Evolutionary conservation across 2,113 vertebrate species (phyloP).

Genomic region (Aix galericulata): DNA sequence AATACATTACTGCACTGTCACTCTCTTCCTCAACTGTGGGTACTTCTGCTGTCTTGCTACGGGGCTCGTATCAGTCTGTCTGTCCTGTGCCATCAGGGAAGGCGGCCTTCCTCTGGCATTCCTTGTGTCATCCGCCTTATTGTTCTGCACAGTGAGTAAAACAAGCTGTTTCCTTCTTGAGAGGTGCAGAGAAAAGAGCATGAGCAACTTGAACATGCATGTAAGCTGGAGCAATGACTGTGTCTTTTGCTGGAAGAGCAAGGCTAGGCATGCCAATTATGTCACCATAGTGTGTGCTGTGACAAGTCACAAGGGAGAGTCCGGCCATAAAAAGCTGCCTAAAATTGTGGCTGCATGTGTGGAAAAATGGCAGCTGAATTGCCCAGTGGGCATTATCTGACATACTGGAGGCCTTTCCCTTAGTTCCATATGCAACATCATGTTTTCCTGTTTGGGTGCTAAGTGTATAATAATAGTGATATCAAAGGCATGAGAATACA

Average conservation of each 20-base stretch:
- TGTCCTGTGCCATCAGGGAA: not conserved
- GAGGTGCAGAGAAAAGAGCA: not conserved
- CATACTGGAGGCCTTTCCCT: not conserved
- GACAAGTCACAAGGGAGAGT: not conserved
- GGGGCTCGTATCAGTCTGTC: not conserved
- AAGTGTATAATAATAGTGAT: not conserved
- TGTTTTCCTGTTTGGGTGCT: not conserved
- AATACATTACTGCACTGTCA: not conserved
- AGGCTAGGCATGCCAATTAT: constrained; percentile 27
- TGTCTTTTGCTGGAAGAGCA: constrained; percentile 6
- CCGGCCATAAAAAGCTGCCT: not conserved
- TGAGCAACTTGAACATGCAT: not conserved
- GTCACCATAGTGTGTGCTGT: not conserved
- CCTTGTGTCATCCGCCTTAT: not conserved
- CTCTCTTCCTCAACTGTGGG: not conserved
- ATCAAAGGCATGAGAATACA: not conserved
- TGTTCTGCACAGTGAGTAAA: not conserved
- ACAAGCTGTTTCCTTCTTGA: not conserved
- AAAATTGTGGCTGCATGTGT: not conserved
- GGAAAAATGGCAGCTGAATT: not conserved
- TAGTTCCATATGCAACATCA: rapidly evolving
- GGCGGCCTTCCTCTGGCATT: not conserved
- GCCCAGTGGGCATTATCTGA: not conserved
- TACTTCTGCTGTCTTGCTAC: not conserved
- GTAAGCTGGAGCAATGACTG: not conserved